Percentiles rank a stretch among this genome's conserved stretches.
phyloP scores from a whole-genome alignment of 2,113 vertebrate genomes.

The Callaeas wilsoni region DNA sequence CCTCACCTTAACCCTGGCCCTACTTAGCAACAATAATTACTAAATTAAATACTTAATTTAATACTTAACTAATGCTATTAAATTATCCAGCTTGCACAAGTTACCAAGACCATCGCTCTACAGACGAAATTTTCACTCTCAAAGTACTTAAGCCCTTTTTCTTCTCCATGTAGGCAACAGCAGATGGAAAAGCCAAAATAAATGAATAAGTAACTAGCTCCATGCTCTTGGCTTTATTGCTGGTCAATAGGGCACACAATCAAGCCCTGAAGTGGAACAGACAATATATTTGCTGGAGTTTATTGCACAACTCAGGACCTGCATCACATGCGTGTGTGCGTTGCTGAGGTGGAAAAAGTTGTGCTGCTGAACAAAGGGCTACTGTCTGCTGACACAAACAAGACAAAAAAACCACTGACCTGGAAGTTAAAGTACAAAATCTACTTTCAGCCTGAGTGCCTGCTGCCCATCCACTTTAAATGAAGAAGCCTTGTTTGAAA shows the following conservation, averaged over 20 bases:
- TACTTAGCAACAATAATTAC: neutral
- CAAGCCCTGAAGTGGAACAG: neutral
- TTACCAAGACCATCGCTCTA: neutral
- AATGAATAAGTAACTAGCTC: neutral
- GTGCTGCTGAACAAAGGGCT: conserved; percentile 6
- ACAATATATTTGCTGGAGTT: neutral
- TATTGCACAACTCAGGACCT: neutral
- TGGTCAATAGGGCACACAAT: neutral
- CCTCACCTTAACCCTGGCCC: neutral
- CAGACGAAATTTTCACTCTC: neutral
- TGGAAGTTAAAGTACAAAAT: conserved; percentile 12
- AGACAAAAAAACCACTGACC: conserved; percentile 3
- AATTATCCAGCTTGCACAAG: neutral
- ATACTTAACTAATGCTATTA: neutral
- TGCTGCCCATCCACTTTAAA: neutral
- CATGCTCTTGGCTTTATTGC: neutral
- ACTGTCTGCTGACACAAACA: neutral
- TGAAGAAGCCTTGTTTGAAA: neutral
- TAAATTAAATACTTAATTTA: neutral
- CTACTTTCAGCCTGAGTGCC: neutral
- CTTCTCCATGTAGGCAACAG: neutral
- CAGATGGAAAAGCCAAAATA: neutral
- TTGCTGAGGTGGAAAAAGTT: neutral
- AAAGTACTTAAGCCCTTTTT: neutral
- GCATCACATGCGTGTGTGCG: rapidly evolving